A percentile compares a stretch with the other conserved stretches of the same genome.
Evolutionary conservation across 2,113 vertebrate genomes (phyloP).

Genomic region (Hippopotamus amphibius): DNA sequence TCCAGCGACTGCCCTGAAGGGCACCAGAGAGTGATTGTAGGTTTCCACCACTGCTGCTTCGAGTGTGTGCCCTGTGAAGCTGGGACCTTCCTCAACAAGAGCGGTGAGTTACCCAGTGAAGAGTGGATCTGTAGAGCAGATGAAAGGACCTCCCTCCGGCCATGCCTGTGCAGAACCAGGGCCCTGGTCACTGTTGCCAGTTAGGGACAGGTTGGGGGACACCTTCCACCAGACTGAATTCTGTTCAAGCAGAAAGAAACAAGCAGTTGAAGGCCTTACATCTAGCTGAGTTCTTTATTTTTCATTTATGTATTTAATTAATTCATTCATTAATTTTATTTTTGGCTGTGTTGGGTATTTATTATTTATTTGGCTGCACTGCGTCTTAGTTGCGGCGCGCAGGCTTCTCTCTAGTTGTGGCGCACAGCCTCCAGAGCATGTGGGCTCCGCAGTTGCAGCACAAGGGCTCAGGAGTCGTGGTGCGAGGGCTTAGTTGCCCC

Average conservation of each 20-base stretch:
- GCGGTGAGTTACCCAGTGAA: slow-evolving; percentile 83
- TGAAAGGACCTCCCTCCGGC: background rate
- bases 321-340: no score
- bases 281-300: background rate
- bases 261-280: background rate
- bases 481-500: no score
- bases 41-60: slow-evolving; percentile 89
- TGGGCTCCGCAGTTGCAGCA: no score
- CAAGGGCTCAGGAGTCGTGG: no score
- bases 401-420: no score
- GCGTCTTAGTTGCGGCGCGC: no score
- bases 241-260: background rate
- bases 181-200: background rate
- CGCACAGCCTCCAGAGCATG: no score
- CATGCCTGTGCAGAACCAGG: background rate
- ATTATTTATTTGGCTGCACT: no score
- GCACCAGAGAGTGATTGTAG: slow-evolving; percentile 70
- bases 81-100: slow-evolving; percentile 89
- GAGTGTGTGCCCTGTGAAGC: slow-evolving; percentile 85
- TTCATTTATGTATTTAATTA: no score
- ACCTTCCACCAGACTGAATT: background rate
- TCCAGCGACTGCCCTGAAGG: slow-evolving; percentile 71
- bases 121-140: background rate
- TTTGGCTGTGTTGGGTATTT: no score
- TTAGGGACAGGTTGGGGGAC: background rate